Percentiles rank a stretch among this genome's conserved stretches.
phyloP scores from a whole-genome alignment of 2,797 vertebrate genomes.

The Hybognathus amarus region DNA sequence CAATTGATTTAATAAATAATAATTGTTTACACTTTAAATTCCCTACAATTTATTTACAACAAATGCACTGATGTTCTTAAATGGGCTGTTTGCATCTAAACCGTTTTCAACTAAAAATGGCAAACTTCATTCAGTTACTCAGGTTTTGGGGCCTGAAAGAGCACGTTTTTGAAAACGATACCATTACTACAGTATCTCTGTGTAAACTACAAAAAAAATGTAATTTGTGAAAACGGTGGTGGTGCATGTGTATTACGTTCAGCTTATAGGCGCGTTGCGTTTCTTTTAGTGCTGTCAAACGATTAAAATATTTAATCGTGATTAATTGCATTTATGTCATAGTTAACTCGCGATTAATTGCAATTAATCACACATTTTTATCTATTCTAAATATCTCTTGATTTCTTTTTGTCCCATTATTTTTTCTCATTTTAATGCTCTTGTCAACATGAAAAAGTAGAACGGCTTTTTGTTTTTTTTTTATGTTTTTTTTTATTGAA shows the following conservation, averaged over 20 bases:
- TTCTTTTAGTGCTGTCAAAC: neutral
- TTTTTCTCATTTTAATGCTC: too few relatives aligned
- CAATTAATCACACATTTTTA: too few relatives aligned
- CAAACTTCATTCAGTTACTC: neutral
- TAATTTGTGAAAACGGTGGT: neutral
- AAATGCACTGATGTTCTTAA: neutral
- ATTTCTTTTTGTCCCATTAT: too few relatives aligned
- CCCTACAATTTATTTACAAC: neutral
- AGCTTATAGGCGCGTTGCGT: too few relatives aligned
- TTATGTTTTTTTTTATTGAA: too few relatives aligned
- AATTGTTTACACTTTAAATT: neutral
- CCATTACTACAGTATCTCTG: accelerated
- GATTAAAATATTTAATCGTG: too few relatives aligned
- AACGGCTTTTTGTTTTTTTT: too few relatives aligned
- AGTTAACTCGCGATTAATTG: too few relatives aligned
- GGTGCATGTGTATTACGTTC: too few relatives aligned
- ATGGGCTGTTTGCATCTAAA: neutral
- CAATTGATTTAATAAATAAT: neutral
- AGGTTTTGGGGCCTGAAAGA: neutral
- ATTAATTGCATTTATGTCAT: too few relatives aligned
- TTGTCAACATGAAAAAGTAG: too few relatives aligned
- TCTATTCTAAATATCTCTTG: too few relatives aligned
- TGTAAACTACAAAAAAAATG: neutral
- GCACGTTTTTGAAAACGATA: neutral
- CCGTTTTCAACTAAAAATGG: accelerated